A percentile compares a stretch with the other conserved stretches of the same genome.
Evolutionary conservation across 2,888 invertebrate genomes (phyloP).

Genomic region (Drosophila diplacantha): DNA sequence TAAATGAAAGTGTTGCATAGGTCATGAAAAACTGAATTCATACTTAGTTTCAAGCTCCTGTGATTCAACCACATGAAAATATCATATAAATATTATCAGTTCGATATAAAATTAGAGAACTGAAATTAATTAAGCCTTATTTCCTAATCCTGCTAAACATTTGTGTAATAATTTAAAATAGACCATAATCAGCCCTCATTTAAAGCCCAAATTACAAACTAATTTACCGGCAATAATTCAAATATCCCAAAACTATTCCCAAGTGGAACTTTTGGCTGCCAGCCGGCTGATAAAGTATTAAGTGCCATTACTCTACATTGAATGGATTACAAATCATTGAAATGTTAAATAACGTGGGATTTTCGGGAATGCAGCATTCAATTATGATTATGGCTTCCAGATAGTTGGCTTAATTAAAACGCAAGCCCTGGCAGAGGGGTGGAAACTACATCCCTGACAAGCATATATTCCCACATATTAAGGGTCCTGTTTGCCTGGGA

Average conservation of each 20-base stretch:
- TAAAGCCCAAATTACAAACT: conserved; percentile 2
- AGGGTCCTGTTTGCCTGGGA: not conserved
- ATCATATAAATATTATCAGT: not conserved
- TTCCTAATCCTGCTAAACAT: not conserved
- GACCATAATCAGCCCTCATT: not conserved
- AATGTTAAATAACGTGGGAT: conserved; percentile 7
- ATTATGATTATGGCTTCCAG: not conserved
- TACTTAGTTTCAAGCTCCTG: not conserved
- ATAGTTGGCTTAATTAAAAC: conserved; percentile 9
- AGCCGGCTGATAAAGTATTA: conserved; percentile 8
- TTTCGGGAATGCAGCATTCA: conserved; percentile 5
- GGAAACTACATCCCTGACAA: not conserved
- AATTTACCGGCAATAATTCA: conserved; percentile 7
- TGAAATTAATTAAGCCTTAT: too few species aligned
- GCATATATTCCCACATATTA: not conserved
- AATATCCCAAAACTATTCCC: not conserved
- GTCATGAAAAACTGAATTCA: too few species aligned
- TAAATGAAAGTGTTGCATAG: not conserved
- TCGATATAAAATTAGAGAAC: not conserved
- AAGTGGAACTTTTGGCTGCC: not conserved
- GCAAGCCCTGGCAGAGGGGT: not conserved
- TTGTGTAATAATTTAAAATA: not conserved
- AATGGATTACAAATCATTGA: conserved; percentile 12
- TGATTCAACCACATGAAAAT: not conserved
- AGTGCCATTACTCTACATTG: conserved; percentile 9